These are phyloP conservation scores for Pocillopora meandrina DNA, from an alignment of 92 coral and sea anemone genomes.

Conservation along the genomic window DNA sequence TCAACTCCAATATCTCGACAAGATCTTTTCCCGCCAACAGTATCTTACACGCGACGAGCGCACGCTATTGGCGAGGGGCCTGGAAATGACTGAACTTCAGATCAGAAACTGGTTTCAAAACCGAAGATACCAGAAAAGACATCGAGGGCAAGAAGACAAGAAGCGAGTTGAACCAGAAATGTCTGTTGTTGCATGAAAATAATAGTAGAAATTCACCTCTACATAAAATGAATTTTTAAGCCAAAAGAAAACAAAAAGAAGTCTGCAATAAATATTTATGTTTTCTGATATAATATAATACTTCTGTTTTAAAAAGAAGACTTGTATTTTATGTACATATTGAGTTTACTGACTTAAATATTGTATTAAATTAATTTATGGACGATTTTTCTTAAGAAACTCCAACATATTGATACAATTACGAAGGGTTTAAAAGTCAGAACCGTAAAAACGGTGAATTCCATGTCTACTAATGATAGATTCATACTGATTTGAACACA, in stretches of 20 bases:
- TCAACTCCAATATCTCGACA: slow-evolving; percentile 81
- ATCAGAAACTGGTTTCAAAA: slow-evolving; percentile 91
- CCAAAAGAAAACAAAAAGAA: not conserved
- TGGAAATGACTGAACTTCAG: slow-evolving; percentile 89
- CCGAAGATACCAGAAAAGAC: slow-evolving; percentile 75
- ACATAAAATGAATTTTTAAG: not conserved
- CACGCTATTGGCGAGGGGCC: slow-evolving; percentile 79
- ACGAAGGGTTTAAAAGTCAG: too few relatives aligned
- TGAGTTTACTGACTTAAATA: not conserved
- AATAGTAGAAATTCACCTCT: not conserved
- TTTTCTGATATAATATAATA: not conserved
- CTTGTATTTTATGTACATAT: not conserved
- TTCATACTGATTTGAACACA: too few relatives aligned
- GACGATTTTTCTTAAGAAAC: too few relatives aligned
- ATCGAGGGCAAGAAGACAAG: slow-evolving; percentile 28
- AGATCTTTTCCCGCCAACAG: slow-evolving; percentile 68
- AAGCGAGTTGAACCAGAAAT: slow-evolving; percentile 16
- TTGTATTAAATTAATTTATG: not conserved
- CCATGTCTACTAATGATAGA: too few relatives aligned
- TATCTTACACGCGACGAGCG: slow-evolving; percentile 89
- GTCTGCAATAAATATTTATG: too few relatives aligned
- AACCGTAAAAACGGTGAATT: too few relatives aligned
- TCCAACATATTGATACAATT: too few relatives aligned
- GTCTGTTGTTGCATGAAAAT: not conserved
- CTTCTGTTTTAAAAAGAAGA: not conserved